phyloP scores from a whole-genome alignment of 2,888 invertebrate species.

The Plutella xylostella region DNA sequence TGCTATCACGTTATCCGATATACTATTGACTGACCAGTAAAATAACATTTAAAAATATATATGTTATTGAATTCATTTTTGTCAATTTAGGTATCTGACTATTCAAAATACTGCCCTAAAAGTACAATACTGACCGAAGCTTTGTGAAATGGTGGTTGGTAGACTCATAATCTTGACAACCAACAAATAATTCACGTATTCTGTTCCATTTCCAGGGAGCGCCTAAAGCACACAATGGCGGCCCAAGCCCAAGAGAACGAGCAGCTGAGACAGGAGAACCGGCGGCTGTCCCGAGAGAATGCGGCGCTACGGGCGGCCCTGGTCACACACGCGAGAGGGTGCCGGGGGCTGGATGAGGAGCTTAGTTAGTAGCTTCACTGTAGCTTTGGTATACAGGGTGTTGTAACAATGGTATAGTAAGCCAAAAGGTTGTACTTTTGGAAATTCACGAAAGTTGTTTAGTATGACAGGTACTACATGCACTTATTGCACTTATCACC shows the following conservation, averaged over 20 bases:
- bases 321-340: constrained; percentile 38
- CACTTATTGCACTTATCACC: too few species aligned
- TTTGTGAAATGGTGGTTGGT: neutral
- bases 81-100: neutral
- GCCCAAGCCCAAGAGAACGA: constrained; percentile 34
- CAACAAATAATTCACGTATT: neutral
- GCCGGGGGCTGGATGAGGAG: constrained; percentile 36
- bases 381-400: too few species aligned
- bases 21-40: neutral
- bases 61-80: neutral
- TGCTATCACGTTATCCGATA: neutral
- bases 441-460: too few species aligned
- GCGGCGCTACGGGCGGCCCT: constrained; percentile 33
- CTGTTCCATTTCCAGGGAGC: constrained; percentile 32
- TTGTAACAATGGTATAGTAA: too few species aligned
- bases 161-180: neutral
- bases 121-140: neutral
- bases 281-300: constrained; percentile 34
- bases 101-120: neutral
- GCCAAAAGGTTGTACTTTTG: too few species aligned
- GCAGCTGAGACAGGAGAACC: constrained; percentile 33
- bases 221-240: constrained; percentile 39
- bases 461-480: too few species aligned
- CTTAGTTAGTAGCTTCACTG: too few species aligned
- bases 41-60: neutral